Conservation (phyloP, 2,888 invertebrate genomes). For the Bimastos eiseni region DNA sequence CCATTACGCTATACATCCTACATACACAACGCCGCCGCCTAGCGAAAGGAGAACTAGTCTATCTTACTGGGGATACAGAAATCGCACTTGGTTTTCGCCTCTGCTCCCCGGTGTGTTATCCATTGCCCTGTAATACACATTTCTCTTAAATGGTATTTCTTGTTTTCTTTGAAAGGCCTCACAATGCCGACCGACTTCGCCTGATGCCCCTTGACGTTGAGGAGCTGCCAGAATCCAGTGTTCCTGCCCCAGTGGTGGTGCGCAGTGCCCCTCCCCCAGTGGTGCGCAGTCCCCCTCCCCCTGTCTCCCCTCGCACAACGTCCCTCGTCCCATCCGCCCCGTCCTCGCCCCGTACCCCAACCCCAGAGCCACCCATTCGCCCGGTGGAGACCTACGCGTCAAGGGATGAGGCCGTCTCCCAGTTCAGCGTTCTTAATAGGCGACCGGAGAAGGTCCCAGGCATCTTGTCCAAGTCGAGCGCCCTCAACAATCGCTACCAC, state of each 20-base stretch:
- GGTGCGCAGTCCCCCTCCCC: neutral
- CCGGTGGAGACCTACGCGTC: neutral
- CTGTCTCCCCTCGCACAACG: neutral
- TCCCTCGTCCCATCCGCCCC: neutral
- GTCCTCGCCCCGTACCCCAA: neutral
- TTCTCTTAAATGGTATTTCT: neutral
- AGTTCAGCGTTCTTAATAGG: slow-evolving; percentile 26
- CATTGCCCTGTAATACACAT: no score
- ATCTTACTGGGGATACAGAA: no score
- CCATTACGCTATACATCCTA: no score
- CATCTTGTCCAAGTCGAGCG: slow-evolving; percentile 55
- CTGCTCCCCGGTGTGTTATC: no score
- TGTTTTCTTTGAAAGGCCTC: slow-evolving; percentile 9
- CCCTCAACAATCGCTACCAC: slow-evolving; percentile 59
- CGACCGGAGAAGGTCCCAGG: slow-evolving; percentile 28
- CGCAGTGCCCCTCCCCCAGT: neutral
- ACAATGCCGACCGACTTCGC: slow-evolving; percentile 25
- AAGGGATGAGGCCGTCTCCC: slow-evolving; percentile 27
- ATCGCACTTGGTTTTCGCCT: no score
- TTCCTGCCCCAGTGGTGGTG: neutral
- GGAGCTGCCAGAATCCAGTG: slow-evolving; percentile 48
- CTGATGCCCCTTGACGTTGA: slow-evolving; percentile 45
- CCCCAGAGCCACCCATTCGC: neutral
- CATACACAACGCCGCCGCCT: no score
- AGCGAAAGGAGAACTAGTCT: no score